These are phyloP conservation scores for Setophaga kirtlandii DNA, from an alignment of 2,113 vertebrate genomes.

Conservation along the genomic window DNA sequence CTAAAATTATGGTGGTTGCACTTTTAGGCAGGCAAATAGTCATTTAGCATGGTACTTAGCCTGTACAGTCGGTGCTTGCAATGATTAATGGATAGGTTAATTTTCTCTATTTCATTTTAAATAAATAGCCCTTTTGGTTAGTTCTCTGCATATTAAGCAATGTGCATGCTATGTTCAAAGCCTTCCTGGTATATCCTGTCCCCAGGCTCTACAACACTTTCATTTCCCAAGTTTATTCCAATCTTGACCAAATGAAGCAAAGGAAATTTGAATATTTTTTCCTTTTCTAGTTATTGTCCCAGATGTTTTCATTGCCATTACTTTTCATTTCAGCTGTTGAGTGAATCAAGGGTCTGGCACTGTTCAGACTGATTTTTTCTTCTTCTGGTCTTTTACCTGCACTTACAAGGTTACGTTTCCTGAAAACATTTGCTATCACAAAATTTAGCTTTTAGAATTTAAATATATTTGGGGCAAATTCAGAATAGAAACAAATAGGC, in stretches of 20 bases:
- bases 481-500: background rate
- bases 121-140: background rate
- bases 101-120: conserved; percentile 3
- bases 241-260: background rate
- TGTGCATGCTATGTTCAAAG: background rate
- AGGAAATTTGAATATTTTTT: background rate
- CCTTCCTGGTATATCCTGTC: background rate
- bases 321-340: background rate
- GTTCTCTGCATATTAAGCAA: background rate
- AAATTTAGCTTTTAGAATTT: background rate
- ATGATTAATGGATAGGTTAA: background rate
- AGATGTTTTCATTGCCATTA: background rate
- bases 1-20: conserved; percentile 30
- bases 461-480: background rate
- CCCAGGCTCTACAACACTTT: background rate
- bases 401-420: background rate
- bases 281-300: background rate
- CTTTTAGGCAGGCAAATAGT: background rate
- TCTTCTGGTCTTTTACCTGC: background rate
- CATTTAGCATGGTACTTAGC: background rate
- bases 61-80: background rate
- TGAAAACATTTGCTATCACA: background rate
- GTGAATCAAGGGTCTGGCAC: background rate
- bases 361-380: background rate
- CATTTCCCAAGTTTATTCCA: background rate